These are phyloP conservation scores for Enteromius unitaeniatus DNA, from an alignment of 2,797 vertebrate species.

Conservation along the genomic window DNA sequence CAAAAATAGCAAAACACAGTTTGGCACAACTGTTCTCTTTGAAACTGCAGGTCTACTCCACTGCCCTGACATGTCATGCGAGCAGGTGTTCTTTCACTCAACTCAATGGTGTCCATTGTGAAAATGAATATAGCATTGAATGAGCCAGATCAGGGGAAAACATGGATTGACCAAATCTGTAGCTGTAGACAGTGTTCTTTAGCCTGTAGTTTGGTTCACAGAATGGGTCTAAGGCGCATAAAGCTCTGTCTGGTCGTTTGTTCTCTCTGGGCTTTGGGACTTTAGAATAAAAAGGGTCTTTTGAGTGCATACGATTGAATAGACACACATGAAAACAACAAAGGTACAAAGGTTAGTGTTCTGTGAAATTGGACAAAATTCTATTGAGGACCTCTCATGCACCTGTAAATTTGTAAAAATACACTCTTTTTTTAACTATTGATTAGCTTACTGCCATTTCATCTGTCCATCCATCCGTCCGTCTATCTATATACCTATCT, in stretches of 20 bases:
- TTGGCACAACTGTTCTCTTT: conserved; percentile 51
- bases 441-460: neutral
- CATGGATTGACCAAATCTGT: conserved; percentile 56
- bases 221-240: conserved; percentile 47
- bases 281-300: conserved; percentile 53
- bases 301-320: conserved; percentile 47
- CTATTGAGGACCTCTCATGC: conserved; percentile 10
- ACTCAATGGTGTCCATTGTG: conserved; percentile 58
- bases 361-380: conserved; percentile 7
- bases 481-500: neutral
- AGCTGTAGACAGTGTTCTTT: conserved; percentile 48
- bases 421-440: neutral
- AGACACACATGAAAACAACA: conserved; percentile 29
- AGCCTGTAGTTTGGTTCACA: conserved; percentile 22
- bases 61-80: conserved; percentile 57
- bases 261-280: conserved; percentile 52
- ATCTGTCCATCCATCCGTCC: neutral
- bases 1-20: conserved; percentile 36
- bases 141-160: conserved; percentile 53
- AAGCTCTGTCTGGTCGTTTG: conserved; percentile 60
- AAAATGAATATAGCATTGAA: conserved; percentile 60
- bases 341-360: conserved; percentile 30
- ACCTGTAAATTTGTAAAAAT: conserved; percentile 11
- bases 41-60: conserved; percentile 45
- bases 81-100: conserved; percentile 61